A percentile compares a stretch with the other conserved stretches of the same genome.
Conservation (phyloP, 2,888 invertebrate genomes). For the Oconnorella tubifera region DNA sequence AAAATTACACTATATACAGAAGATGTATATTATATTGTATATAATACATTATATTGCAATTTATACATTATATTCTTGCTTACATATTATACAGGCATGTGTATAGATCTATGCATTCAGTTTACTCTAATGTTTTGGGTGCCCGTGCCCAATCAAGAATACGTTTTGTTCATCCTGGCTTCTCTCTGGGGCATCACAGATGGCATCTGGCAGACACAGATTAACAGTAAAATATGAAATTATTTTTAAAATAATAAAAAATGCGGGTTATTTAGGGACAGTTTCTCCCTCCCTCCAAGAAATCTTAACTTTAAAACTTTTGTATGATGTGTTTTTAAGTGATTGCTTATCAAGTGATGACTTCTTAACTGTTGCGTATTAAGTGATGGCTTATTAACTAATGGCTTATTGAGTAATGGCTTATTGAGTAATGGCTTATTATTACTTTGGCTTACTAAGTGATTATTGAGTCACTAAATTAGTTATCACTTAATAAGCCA, state of each 20-base stretch:
- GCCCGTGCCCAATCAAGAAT: constrained; percentile 62
- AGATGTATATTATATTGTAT: background rate
- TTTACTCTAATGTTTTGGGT: constrained; percentile 38
- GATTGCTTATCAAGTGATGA: no score
- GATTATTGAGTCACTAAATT: no score
- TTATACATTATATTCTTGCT: background rate
- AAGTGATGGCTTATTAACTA: no score
- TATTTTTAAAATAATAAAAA: background rate
- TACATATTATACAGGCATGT: constrained; percentile 23
- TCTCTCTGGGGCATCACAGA: constrained; percentile 92
- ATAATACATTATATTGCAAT: background rate
- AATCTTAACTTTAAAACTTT: no score
- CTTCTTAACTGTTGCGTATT: no score
- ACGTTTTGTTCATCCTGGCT: constrained; percentile 81
- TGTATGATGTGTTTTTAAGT: no score
- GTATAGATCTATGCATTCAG: constrained; percentile 30
- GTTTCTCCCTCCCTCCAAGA: no score
- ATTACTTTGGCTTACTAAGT: no score
- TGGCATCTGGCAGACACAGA: constrained; percentile 96
- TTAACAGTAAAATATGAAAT: constrained; percentile 67
- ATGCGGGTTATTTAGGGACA: background rate
- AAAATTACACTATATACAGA: background rate
- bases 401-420: no score
- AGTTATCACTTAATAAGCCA: no score
- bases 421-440: no score